Conservation (phyloP, 53 echinoderm and acorn worm genomes). For the Henricia sp. region DNA sequence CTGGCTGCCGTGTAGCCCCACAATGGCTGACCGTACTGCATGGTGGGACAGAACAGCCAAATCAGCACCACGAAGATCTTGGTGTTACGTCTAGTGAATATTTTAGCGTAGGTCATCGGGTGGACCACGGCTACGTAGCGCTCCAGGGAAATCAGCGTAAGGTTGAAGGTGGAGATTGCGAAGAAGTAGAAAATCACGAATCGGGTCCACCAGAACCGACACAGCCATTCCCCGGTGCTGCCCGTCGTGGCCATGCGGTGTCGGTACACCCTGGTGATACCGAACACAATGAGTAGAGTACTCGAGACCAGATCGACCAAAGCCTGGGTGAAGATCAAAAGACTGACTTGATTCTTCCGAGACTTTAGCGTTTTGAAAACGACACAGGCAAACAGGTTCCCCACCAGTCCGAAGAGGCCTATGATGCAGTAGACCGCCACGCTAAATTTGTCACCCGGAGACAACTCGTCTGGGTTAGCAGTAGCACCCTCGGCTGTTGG, state of each 20-base stretch:
- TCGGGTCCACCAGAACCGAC: constrained; percentile 88
- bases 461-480: neutral
- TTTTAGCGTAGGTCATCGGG: constrained; percentile 63
- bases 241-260: constrained; percentile 40
- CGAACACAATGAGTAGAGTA: constrained; percentile 68
- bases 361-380: constrained; percentile 73
- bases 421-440: constrained; percentile 63
- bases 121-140: constrained; percentile 80
- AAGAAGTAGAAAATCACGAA: constrained; percentile 82
- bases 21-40: constrained; percentile 78
- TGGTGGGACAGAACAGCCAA: constrained; percentile 74
- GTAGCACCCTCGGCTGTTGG: no score
- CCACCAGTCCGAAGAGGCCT: constrained; percentile 66
- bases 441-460: constrained; percentile 43
- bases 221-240: constrained; percentile 73
- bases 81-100: constrained; percentile 72
- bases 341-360: constrained; percentile 70
- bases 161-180: constrained; percentile 85
- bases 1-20: constrained; percentile 66
- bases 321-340: constrained; percentile 88
- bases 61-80: constrained; percentile 47
- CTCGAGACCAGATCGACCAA: constrained; percentile 78
- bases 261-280: constrained; percentile 64
- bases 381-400: constrained; percentile 75
- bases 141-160: constrained; percentile 81